These are phyloP conservation scores for Sylvicola cinctus DNA, from an alignment of 2,888 invertebrate species.

Conservation along the genomic window DNA sequence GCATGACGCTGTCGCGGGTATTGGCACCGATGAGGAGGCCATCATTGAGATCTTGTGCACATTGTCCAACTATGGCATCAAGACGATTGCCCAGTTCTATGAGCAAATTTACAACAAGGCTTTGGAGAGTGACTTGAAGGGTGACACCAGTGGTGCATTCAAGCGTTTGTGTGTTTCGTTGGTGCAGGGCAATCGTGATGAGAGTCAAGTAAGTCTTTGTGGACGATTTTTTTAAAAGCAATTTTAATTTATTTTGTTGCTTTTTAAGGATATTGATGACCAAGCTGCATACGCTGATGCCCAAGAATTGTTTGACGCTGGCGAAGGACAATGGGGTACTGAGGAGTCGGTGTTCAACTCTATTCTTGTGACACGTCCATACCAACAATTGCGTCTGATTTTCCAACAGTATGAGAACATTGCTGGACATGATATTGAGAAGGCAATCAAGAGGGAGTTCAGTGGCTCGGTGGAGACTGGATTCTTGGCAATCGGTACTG, in stretches of 20 bases:
- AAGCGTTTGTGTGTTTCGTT: conserved; percentile 75
- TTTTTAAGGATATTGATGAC: conserved; percentile 47
- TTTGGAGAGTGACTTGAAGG: conserved; percentile 69
- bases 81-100: conserved; percentile 66
- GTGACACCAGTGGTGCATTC: conserved; percentile 62
- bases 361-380: conserved; percentile 70
- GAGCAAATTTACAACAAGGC: conserved; percentile 63
- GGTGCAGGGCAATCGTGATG: conserved; percentile 75
- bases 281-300: conserved; percentile 66
- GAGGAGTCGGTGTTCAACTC: conserved; percentile 77
- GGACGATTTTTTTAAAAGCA: neutral
- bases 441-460: conserved; percentile 71
- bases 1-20: conserved; percentile 65
- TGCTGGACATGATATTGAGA: conserved; percentile 65
- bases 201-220: conserved; percentile 34
- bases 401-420: conserved; percentile 69
- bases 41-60: conserved; percentile 87
- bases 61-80: conserved; percentile 72
- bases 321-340: conserved; percentile 74
- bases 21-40: conserved; percentile 78
- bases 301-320: conserved; percentile 52
- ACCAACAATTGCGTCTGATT: conserved; percentile 68
- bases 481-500: conserved; percentile 66
- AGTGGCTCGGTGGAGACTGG: conserved; percentile 74
- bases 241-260: neutral